phyloP scores from a whole-genome alignment of 2,797 vertebrate species.

The Mycteria americana region DNA sequence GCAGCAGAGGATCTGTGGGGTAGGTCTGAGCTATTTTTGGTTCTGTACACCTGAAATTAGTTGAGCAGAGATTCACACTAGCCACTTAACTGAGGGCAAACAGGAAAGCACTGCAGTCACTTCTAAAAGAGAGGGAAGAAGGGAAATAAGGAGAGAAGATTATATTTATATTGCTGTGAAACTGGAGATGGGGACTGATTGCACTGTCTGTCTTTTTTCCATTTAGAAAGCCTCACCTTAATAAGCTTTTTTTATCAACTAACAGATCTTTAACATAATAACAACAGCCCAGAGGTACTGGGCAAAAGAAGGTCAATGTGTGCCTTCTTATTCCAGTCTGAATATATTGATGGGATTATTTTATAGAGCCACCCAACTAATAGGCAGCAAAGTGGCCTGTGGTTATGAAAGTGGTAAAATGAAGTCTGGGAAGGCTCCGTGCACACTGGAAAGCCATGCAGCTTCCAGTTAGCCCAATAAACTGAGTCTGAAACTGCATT shows the following conservation, averaged over 20 bases:
- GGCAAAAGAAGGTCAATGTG: neutral
- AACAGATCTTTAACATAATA: neutral
- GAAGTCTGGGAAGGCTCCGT: neutral
- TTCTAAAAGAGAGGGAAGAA: neutral
- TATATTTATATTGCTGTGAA: neutral
- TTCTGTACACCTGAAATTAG: neutral
- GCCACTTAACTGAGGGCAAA: neutral
- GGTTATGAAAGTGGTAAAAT: neutral
- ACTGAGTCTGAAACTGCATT: neutral
- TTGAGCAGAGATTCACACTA: neutral
- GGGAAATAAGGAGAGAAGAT: neutral
- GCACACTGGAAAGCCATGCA: neutral
- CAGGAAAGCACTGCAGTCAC: neutral
- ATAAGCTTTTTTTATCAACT: neutral
- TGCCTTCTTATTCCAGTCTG: neutral
- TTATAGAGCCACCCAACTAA: neutral
- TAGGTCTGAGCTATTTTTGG: neutral
- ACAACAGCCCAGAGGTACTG: neutral
- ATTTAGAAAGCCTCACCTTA: constrained; percentile 5
- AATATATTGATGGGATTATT: neutral
- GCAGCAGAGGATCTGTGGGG: neutral
- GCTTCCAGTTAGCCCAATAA: neutral
- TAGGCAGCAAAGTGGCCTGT: neutral
- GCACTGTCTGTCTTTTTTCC: neutral
- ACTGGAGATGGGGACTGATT: neutral